phyloP scores from a whole-genome alignment of 1,140 invertebrate genomes.

The Drosophila watanabei region DNA sequence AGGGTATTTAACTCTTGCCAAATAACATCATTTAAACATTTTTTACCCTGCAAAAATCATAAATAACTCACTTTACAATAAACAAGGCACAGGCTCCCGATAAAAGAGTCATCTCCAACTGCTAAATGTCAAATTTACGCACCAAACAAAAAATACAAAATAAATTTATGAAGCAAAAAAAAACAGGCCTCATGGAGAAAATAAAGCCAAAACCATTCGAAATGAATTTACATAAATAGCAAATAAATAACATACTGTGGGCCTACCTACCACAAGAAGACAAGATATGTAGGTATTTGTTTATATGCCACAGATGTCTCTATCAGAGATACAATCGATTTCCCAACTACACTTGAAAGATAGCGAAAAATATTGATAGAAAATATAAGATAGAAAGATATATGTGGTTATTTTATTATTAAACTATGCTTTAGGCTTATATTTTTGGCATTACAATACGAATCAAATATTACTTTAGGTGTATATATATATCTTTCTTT shows the following conservation, averaged over 20 bases:
- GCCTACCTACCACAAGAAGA: slow-evolving; percentile 22
- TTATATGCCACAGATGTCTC: slow-evolving; percentile 42
- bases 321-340: slow-evolving; percentile 34
- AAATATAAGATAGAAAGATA: not conserved
- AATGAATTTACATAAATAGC: slow-evolving; percentile 26
- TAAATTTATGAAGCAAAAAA: slow-evolving; percentile 54
- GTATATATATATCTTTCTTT: slow-evolving; percentile 4
- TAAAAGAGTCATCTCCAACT: slow-evolving; percentile 66
- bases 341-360: not conserved
- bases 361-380: not conserved
- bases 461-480: slow-evolving; percentile 5
- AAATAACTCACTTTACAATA: slow-evolving; percentile 54
- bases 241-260: slow-evolving; percentile 25
- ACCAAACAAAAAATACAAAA: slow-evolving; percentile 40
- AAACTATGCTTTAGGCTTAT: slow-evolving; percentile 8
- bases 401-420: slow-evolving; percentile 1
- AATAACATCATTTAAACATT: slow-evolving; percentile 54
- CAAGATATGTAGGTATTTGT: slow-evolving; percentile 31
- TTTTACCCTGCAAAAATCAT: slow-evolving; percentile 31
- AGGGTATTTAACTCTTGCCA: slow-evolving; percentile 1
- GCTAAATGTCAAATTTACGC: slow-evolving; percentile 66
- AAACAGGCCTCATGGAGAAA: slow-evolving; percentile 26
- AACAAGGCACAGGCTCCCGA: slow-evolving; percentile 34
- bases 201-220: slow-evolving; percentile 44
- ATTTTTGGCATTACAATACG: not conserved